Conservation (phyloP, 2,797 vertebrate species). For the Siniperca obscura region DNA sequence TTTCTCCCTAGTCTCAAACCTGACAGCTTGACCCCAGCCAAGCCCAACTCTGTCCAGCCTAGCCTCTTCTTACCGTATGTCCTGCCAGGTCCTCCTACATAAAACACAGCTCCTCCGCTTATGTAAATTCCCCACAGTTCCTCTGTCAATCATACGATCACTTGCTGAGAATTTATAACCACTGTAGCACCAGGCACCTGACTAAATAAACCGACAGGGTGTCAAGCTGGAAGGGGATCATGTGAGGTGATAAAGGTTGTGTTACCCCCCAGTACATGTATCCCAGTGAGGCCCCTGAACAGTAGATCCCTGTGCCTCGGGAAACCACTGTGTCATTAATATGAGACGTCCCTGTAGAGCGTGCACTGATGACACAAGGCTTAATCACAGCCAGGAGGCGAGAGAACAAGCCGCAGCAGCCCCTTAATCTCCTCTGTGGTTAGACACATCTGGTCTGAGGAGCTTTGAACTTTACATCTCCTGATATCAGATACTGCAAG, state of each 20-base stretch:
- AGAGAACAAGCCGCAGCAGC: constrained; percentile 66
- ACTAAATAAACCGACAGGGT: constrained; percentile 77
- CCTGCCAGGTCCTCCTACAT: constrained; percentile 62
- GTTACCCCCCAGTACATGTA: constrained; percentile 50
- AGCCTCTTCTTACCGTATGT: constrained; percentile 36
- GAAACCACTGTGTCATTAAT: constrained; percentile 67
- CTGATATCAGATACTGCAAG: constrained; percentile 68
- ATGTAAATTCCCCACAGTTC: constrained; percentile 56
- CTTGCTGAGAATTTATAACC: constrained; percentile 61
- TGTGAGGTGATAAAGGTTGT: constrained; percentile 67
- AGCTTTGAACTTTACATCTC: constrained; percentile 78
- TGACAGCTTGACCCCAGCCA: constrained; percentile 49
- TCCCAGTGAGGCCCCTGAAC: constrained; percentile 62
- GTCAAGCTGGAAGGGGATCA: constrained; percentile 63
- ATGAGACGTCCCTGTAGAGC: constrained; percentile 72
- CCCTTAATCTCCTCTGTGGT: constrained; percentile 73
- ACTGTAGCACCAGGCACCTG: constrained; percentile 68
- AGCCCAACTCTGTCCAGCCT: constrained; percentile 44
- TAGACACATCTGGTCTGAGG: constrained; percentile 76
- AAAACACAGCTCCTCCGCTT: constrained; percentile 54
- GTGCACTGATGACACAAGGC: constrained; percentile 63
- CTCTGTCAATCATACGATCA: constrained; percentile 72
- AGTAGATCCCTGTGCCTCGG: constrained; percentile 59
- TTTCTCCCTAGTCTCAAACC: constrained; percentile 32
- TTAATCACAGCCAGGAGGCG: constrained; percentile 79